Base-by-base conservation (phyloP, 1,140 invertebrate species). In the Trichonephila inaurata region DNA sequence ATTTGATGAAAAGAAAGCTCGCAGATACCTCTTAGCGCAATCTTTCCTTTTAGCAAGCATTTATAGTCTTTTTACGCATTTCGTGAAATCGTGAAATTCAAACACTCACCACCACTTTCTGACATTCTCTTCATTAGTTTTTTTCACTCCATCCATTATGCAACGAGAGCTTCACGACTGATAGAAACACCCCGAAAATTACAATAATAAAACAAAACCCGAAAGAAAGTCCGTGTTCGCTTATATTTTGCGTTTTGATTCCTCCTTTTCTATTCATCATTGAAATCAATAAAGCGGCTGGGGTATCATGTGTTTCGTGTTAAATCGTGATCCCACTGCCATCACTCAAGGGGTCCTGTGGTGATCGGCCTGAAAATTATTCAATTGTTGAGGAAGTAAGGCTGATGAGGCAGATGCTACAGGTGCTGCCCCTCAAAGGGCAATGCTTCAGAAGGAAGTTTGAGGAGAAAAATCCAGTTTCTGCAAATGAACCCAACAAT, bases 211-310 rank as follows among this genome's bases (percentile, higher is more conserved):
- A 62, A 21, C 61, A 87, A 28, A 87, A 61, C 8, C 33, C 33
- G 33, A 66, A 66, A 19, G 33, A 66, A 66, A 19, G 44, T 28
- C 16, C 58, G n/a, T 62, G 28, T 33, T 33, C 83, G n/a, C 83
- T 60, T 58, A 4, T 40, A 40, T 44, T 62, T 60, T 21, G 21
- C 28, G 60, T 87, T 87, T 64, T 10, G 28, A 10, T 86, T 86
- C 19, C 21, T 33, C 66, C 85, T 19, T 64, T 87, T 87, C 85
- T 87, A 87, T 87, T 64, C 28, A 87, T 64, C 85, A 33, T 87
- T 87, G 62, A 87, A 87, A 87, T 87, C 85, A 64, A 87, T 64
- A 66, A 87, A 4, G 16, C 16, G 28, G 58, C 83, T 24, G 58
- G 10, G 19, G 24, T 33, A 64, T 87, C 85, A 28, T 87, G 85